These are phyloP conservation scores for Syrrhaptes paradoxus DNA, from an alignment of 2,113 vertebrate genomes.

Conservation along the genomic window DNA sequence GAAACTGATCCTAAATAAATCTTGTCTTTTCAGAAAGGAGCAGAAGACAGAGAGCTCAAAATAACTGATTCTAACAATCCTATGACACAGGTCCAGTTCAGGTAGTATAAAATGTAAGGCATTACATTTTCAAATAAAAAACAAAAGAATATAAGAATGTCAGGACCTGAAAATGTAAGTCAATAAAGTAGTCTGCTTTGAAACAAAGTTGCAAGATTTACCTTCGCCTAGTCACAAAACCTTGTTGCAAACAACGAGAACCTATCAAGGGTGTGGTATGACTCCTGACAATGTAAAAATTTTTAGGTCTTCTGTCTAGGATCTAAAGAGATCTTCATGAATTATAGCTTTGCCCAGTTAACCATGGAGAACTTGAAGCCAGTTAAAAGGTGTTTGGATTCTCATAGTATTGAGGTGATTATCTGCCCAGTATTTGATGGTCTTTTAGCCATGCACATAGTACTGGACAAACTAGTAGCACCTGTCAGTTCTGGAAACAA, in stretches of 20 bases:
- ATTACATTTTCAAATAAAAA: background rate
- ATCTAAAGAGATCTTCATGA: background rate
- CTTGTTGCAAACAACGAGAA: background rate
- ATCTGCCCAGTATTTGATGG: background rate
- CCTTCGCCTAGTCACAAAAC: background rate
- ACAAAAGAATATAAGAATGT: background rate
- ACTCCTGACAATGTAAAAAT: background rate
- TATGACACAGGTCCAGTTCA: background rate
- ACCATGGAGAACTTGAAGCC: background rate
- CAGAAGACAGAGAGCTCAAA: conserved; percentile 36
- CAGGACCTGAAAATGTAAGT: conserved; percentile 24
- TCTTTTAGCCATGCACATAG: background rate
- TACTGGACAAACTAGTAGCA: background rate
- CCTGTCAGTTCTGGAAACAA: background rate
- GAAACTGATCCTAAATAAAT: conserved; percentile 61
- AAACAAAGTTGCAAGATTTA: background rate
- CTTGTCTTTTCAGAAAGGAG: conserved; percentile 13
- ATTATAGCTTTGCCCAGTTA: background rate
- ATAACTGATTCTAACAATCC: conserved; percentile 13
- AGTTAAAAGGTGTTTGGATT: background rate
- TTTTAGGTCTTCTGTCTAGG: background rate
- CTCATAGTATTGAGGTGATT: background rate
- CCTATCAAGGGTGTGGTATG: background rate
- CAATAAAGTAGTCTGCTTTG: background rate
- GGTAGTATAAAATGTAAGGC: background rate